Evolutionary conservation across 2,888 invertebrate genomes (phyloP).

Genomic region (Rhagophthalmus giganteus): DNA sequence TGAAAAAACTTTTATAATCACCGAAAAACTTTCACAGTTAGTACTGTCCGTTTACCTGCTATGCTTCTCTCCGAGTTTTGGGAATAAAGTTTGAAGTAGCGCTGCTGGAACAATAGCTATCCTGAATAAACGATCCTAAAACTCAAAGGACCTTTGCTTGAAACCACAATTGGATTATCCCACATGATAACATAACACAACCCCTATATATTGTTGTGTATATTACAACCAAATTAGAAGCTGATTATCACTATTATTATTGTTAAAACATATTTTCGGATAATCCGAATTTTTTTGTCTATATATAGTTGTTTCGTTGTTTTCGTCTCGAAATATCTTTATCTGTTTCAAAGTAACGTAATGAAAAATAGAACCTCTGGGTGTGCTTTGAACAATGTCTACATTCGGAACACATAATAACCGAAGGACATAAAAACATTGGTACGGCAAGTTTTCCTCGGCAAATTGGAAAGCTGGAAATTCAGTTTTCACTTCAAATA

Average conservation of each 20-base stretch:
- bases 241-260: no score
- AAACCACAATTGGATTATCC: conserved; percentile 3
- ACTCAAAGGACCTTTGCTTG: background rate
- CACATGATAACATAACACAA: background rate
- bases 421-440: conserved; percentile 4
- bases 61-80: background rate
- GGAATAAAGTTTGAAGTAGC: conserved; percentile 3
- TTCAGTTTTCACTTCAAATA: conserved; percentile 5
- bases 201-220: background rate
- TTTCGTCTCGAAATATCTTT: background rate
- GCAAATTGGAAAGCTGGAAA: conserved; percentile 6
- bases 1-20: background rate
- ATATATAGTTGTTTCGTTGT: background rate
- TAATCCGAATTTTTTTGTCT: background rate
- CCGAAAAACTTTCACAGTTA: background rate
- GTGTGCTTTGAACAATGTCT: background rate
- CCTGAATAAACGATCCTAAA: conserved; percentile 2
- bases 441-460: background rate
- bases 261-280: no score
- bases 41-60: conserved; percentile 3
- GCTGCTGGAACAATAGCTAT: conserved; percentile 4
- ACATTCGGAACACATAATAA: conserved; percentile 2
- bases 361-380: conserved; percentile 1
- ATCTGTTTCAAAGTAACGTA: background rate
- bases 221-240: background rate